Base-by-base conservation (phyloP, 2,113 vertebrate genomes). In the Macheiramphus alcinus region DNA sequence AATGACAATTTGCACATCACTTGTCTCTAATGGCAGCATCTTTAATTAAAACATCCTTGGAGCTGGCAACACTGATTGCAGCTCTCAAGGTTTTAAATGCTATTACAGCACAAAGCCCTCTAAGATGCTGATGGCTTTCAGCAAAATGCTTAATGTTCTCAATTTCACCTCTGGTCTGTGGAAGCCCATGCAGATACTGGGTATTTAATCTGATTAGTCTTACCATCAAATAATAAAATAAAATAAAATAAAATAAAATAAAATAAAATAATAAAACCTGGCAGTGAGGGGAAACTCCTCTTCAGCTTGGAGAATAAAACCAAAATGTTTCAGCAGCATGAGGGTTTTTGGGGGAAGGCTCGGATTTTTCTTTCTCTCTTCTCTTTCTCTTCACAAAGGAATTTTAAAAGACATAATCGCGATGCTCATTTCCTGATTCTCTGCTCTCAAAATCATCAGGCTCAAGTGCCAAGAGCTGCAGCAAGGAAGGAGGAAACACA, bases 271-370 rank as follows among this genome's bases (percentile, higher is more conserved):
- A 45, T 16, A 61, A 55, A 80, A 75, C 6, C 21, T 40, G 75
- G 70, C 32, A 76, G 63, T 1, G 45, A 81, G 31, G 63, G 47
- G 18, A 56, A 72, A 34, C 34, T 81, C 75, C 80, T 42, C 58
- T 48, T 53, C 4, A 6, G 31, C 23, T 38, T 12, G 19, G 45
- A 80, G 72, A 55, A 29, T 3, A 34, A 67, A 71, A 27, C 17
- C 32, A 16, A 38, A 56, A 31, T 1, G 26, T 36, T 67, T n/a
- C 0, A 0, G 42, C 61, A 47, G 20, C 4, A 14, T 0, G 20
- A 47, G 11, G 23, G 20, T 11, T 61, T 19, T 3, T 1, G 13
- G 22, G 53, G 47, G 11, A 58, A 36, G 45, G 43, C 6, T 36
- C 22, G 12, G 20, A 48, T 38, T 78, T 50, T 43, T n/a, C 12